These are phyloP conservation scores for Heptranchias perlo DNA, from an alignment of 2,113 vertebrate genomes.

Conservation along the genomic window DNA sequence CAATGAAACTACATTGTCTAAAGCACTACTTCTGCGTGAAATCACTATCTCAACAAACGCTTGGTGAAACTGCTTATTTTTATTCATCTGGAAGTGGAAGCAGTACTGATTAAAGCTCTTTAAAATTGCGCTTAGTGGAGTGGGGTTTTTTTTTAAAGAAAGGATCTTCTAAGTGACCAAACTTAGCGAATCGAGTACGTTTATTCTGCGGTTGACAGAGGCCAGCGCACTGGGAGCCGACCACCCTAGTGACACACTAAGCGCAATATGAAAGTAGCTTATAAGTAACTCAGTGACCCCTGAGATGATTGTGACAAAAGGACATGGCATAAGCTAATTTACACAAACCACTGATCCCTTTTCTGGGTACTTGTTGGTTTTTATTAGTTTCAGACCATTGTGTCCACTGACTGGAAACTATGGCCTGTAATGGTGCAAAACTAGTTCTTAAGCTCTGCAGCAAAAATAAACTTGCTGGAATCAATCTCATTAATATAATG, in stretches of 20 bases:
- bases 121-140: not conserved
- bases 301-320: not conserved
- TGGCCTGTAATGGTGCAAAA: not conserved
- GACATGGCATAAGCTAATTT: not conserved
- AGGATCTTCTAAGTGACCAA: too few relatives aligned
- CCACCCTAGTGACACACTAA: not conserved
- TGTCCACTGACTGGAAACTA: not conserved
- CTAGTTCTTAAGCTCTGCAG: not conserved
- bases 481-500: not conserved
- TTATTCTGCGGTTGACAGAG: not conserved
- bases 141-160: too few relatives aligned
- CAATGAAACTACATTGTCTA: not conserved
- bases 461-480: not conserved
- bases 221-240: not conserved
- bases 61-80: not conserved
- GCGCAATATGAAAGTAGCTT: not conserved
- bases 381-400: not conserved
- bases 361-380: not conserved
- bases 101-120: not conserved
- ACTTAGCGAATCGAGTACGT: not conserved
- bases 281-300: not conserved
- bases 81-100: not conserved
- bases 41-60: not conserved
- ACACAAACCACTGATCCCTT: not conserved
- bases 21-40: not conserved